Evolutionary conservation across 2,797 vertebrate genomes (phyloP), one percentile per base, ranked within the genome.

Genomic region (Halcyon badia): DNA sequence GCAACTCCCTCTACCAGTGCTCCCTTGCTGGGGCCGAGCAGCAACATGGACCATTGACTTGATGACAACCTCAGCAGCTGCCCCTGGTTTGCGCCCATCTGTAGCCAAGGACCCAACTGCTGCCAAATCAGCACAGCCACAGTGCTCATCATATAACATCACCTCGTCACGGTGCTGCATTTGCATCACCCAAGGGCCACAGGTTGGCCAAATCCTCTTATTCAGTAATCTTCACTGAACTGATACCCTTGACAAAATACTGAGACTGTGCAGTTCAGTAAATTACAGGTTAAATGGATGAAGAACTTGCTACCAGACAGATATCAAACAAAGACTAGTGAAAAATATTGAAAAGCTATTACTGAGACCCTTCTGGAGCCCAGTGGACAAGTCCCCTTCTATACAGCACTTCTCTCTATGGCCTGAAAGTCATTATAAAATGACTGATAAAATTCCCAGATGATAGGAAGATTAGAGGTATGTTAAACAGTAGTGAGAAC

Each of bases 261-360:
- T 35, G 21, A 76, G 61, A 44, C 37, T 42, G 49, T 0, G 1
- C 14, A 39, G 17, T 25, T 57, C 52, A 65, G 41, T 65, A 69
- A 83, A 89, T 61, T 72, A 58, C 15, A 54, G 12, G 17, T 88
- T 82, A 89, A 79, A 93, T 9, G 30, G n/a, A 54, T 75, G 31
- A 88, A 65, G 44, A 75, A 64, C 26, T 64, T 68, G 14, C 14
- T 71, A 42, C 5, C 49, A 60, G 68, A 6, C 68, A 91, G 35
- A 14, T 65, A 51, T 10, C 30, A 58, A 87, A 69, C 14, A 70
- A 78, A 15, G 8, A 83, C 10, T 30, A 65, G 30, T 13, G n/a
- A 49, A 41, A 91, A 90, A 88, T 0, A 58, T 13, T 14, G 61
- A 80, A 91, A 90, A 35, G 15, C 4, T 49, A 37, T 48, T 64